phyloP scores from a whole-genome alignment of 1,140 invertebrate genomes.

The Hetaerina americana region DNA sequence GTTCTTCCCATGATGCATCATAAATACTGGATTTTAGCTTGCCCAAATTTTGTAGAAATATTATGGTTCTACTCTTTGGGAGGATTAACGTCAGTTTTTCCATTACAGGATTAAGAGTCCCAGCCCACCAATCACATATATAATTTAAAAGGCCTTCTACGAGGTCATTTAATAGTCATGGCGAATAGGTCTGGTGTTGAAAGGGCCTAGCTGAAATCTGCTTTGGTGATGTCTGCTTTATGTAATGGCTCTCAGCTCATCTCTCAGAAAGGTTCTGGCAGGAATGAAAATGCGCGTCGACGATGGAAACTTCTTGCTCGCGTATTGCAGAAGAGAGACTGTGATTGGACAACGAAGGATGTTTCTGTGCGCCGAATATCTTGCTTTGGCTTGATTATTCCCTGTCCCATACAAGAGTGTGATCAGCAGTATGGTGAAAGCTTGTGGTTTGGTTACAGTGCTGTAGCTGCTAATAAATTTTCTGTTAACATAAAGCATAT shows the following conservation, averaged over 20 bases:
- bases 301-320: constrained; percentile 55
- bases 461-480: not conserved
- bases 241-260: not conserved
- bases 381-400: constrained; percentile 37
- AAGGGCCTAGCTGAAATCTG: not conserved
- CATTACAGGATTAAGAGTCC: not conserved
- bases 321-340: constrained; percentile 35
- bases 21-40: too few species aligned
- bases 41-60: too few species aligned
- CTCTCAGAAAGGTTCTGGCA: not conserved
- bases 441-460: not conserved
- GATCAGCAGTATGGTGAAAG: not conserved
- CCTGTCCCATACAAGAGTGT: constrained; percentile 16
- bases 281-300: constrained; percentile 35
- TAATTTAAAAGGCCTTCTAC: not conserved
- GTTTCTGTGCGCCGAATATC: constrained; percentile 42
- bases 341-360: constrained; percentile 24
- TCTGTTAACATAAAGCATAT: not conserved
- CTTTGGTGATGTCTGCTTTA: not conserved
- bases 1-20: too few species aligned
- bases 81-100: not conserved
- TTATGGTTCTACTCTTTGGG: too few species aligned
- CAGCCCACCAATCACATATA: not conserved
- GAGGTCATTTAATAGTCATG: not conserved
- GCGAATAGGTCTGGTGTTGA: not conserved